Percentiles rank a stretch among this genome's conserved stretches.
phyloP scores from a whole-genome alignment of 2,113 vertebrate genomes.

The Ammospiza nelsoni region DNA sequence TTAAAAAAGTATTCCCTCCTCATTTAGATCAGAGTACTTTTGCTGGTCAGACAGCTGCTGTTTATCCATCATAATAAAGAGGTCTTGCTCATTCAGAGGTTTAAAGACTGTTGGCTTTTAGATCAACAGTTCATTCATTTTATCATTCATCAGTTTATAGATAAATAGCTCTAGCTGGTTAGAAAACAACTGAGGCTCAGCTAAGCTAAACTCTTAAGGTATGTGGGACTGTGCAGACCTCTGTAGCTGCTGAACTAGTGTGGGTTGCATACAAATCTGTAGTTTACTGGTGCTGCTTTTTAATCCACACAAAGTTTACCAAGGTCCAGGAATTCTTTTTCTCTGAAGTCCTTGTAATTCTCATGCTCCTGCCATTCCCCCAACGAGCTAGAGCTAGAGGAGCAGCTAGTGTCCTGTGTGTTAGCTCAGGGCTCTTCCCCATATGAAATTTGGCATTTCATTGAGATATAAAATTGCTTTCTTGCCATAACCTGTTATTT shows the following conservation, averaged over 20 bases:
- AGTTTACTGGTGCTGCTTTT: not conserved
- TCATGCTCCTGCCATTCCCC: fast-evolving
- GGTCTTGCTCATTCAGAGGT: not conserved
- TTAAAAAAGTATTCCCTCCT: not conserved
- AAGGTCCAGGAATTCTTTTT: not conserved
- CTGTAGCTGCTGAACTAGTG: not conserved
- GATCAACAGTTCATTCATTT: not conserved
- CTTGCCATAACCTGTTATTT: not conserved
- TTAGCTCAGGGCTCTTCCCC: not conserved
- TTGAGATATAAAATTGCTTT: not conserved
- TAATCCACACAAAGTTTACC: not conserved
- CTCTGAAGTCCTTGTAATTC: not conserved
- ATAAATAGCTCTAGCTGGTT: not conserved
- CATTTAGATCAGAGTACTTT: not conserved
- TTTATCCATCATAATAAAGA: not conserved
- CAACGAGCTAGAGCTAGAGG: fast-evolving
- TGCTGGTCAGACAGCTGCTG: not conserved
- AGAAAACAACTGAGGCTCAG: not conserved
- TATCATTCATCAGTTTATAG: not conserved
- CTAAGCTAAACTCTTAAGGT: not conserved
- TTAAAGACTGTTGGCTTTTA: not conserved
- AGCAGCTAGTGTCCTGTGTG: not conserved
- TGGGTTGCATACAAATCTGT: not conserved
- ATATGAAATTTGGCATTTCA: fast-evolving
- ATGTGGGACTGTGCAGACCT: not conserved